Evolutionary conservation across 2,797 vertebrate genomes (phyloP).

Genomic region (Lagocephalus sceleratus): DNA sequence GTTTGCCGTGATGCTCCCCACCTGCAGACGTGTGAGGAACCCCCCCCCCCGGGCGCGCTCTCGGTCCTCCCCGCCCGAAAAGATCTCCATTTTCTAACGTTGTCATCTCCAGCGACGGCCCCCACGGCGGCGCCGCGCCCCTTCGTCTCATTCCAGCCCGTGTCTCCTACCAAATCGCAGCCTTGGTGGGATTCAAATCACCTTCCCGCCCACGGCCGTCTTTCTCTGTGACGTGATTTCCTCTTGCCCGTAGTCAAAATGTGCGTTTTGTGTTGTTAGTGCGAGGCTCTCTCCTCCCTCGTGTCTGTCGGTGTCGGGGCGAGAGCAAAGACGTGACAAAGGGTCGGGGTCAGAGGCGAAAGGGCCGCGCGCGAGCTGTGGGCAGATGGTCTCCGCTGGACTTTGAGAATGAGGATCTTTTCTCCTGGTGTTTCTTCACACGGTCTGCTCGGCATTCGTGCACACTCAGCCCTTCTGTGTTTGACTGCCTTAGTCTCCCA

Average conservation of each 20-base stretch:
- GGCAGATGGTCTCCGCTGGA: background rate
- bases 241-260: constrained; percentile 2
- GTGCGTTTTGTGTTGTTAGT: background rate
- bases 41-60: too few relatives aligned
- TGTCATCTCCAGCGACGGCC: background rate
- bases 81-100: constrained; percentile 31
- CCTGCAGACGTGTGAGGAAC: constrained; percentile 15
- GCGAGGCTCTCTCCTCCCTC: constrained; percentile 2
- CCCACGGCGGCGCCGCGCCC: background rate
- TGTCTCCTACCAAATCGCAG: constrained; percentile 41
- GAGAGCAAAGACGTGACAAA: too few relatives aligned
- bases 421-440: constrained; percentile 50
- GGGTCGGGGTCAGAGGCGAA: too few relatives aligned
- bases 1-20: too few relatives aligned
- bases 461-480: constrained; percentile 63
- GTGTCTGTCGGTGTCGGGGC: constrained; percentile 2
- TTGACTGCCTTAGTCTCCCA: constrained; percentile 75
- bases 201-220: constrained; percentile 11
- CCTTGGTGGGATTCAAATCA: constrained; percentile 19
- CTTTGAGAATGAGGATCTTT: constrained; percentile 45
- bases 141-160: constrained; percentile 32
- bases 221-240: constrained; percentile 11
- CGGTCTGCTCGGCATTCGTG: constrained; percentile 38
- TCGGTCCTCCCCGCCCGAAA: background rate
- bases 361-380: too few relatives aligned